Conservation (phyloP, 2,888 invertebrate species). For the Phalangium opilio region DNA sequence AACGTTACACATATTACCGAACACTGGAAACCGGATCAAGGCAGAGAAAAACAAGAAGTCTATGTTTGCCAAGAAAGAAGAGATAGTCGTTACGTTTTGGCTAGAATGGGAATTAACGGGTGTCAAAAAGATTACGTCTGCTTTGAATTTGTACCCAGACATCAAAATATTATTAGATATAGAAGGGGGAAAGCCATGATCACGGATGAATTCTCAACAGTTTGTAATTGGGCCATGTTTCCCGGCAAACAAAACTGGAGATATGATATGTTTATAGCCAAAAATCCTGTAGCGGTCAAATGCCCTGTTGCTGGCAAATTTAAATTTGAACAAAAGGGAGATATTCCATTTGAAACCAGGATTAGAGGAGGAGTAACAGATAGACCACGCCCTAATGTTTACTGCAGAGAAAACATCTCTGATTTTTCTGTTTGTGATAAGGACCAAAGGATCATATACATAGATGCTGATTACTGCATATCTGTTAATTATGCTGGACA, state of each 20-base stretch:
- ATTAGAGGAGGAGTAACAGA: constrained; percentile 90
- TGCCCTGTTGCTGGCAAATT: constrained; percentile 96
- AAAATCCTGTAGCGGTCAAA: constrained; percentile 73
- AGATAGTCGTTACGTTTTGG: constrained; percentile 86
- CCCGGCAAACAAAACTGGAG: constrained; percentile 68
- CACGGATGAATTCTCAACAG: constrained; percentile 75
- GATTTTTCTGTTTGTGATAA: constrained; percentile 91
- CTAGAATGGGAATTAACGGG: constrained; percentile 86
- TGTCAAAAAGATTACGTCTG: constrained; percentile 96
- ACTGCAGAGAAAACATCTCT: constrained; percentile 83
- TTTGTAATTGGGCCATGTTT: constrained; percentile 88
- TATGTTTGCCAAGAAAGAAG: constrained; percentile 79
- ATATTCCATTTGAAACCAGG: constrained; percentile 75
- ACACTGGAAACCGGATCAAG: constrained; percentile 84
- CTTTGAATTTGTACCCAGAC: constrained; percentile 86
- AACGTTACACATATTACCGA: constrained; percentile 94
- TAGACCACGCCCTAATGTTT: constrained; percentile 78
- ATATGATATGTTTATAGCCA: constrained; percentile 56
- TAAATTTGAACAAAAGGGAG: constrained; percentile 80
- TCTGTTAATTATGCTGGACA: constrained; percentile 90
- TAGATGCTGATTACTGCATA: constrained; percentile 89
- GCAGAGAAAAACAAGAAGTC: constrained; percentile 59
- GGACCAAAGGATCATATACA: constrained; percentile 81
- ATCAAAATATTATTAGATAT: constrained; percentile 88
- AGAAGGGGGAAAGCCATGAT: constrained; percentile 60